A percentile compares a stretch with the other conserved stretches of the same genome.
phyloP scores from a whole-genome alignment of 2,113 vertebrate species.

The Silurus asotus region DNA sequence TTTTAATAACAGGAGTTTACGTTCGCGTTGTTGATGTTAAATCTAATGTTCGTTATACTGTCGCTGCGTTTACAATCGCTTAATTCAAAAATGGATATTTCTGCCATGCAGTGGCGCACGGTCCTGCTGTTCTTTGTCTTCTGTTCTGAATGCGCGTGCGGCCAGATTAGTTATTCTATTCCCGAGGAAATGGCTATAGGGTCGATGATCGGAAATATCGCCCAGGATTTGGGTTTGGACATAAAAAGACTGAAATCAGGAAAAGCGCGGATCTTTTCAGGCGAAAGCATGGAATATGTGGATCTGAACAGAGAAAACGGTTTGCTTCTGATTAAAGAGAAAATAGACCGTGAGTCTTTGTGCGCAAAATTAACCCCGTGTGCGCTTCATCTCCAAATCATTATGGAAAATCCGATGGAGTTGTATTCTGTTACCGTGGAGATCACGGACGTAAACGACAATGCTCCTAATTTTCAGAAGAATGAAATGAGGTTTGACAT shows the following conservation, averaged over 20 bases:
- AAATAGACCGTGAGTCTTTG: conserved; percentile 60
- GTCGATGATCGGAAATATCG: conserved; percentile 66
- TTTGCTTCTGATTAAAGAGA: conserved; percentile 54
- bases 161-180: conserved; percentile 66
- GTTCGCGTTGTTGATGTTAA: background rate
- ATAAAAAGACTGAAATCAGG: conserved; percentile 57
- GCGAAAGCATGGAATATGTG: conserved; percentile 61
- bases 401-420: conserved; percentile 67
- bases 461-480: conserved; percentile 44
- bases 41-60: conserved; percentile 56
- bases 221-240: conserved; percentile 67
- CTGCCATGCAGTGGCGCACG: conserved; percentile 57
- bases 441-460: conserved; percentile 50
- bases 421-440: conserved; percentile 62
- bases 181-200: conserved; percentile 66
- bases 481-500: conserved; percentile 56
- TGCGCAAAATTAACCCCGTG: conserved; percentile 48
- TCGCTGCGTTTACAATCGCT: background rate
- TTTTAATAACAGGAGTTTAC: too few species aligned
- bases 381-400: conserved; percentile 56
- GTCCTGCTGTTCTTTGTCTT: conserved; percentile 41
- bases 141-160: conserved; percentile 36
- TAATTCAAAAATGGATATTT: conserved; percentile 13
- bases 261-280: conserved; percentile 61
- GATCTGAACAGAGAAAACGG: conserved; percentile 60